Evolutionary conservation across 35 echinoderm and acorn worm species (phyloP).

Genomic region (Ptychodera flava): DNA sequence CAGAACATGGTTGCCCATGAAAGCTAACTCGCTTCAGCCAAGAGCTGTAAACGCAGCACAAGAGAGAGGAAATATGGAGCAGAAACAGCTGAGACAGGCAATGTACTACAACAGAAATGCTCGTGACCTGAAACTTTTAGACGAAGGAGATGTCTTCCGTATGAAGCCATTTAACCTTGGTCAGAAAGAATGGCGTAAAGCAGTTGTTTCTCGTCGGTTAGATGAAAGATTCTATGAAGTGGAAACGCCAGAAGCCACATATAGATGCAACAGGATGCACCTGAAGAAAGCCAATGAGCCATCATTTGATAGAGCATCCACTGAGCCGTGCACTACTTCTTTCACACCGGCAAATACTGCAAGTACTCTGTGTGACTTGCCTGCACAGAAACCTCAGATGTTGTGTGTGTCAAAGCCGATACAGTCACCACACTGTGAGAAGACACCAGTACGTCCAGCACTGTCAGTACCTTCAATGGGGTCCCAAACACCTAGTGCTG

Average conservation of each 20-base stretch:
- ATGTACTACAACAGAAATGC: background rate
- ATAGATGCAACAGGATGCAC: slow-evolving; percentile 8
- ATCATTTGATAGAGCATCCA: background rate
- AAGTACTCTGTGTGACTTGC: no score
- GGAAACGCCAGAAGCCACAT: slow-evolving; percentile 14
- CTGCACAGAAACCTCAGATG: no score
- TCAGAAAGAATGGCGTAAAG: slow-evolving; percentile 10
- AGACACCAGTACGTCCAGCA: no score
- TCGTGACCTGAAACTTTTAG: slow-evolving; percentile 10
- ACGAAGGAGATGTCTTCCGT: slow-evolving; percentile 14
- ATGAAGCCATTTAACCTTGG: slow-evolving; percentile 17
- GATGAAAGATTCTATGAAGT: slow-evolving; percentile 20
- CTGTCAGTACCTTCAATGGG: no score
- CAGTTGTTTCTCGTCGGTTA: slow-evolving; percentile 8
- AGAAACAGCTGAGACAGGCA: background rate
- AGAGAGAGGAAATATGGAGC: background rate
- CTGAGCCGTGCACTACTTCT: no score
- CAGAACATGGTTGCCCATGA: background rate
- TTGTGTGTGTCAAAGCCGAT: no score
- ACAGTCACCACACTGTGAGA: no score
- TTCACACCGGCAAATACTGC: no score
- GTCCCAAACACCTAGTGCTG: no score
- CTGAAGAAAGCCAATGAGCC: slow-evolving; percentile 2
- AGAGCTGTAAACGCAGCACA: background rate
- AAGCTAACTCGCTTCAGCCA: background rate